Evolutionary conservation across 2,797 vertebrate species (phyloP), one percentile per base, ranked within the genome.

Genomic region (Heterohyrax brucei): DNA sequence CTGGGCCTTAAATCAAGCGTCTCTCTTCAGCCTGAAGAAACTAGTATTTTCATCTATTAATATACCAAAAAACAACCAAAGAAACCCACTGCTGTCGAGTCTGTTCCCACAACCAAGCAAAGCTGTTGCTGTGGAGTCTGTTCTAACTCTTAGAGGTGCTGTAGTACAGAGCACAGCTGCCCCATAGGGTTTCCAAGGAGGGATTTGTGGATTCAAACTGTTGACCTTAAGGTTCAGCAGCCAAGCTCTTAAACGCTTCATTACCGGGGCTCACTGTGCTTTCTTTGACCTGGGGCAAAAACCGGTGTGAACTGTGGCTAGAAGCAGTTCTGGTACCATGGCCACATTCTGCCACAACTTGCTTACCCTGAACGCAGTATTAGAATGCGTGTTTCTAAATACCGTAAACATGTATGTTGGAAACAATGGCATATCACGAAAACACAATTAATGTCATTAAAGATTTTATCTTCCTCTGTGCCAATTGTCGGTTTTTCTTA

Each of bases 401-500:
- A 30, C 64, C 24, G 56, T 70, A 70, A 96, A 72, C 48, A 46
- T 26, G 16, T 46, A 62, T 96, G n/a, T 72, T 70, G 82, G 82
- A 72, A 92, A 80, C 59, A 33, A 21, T 78, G 33, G 26, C 24
- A 68, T 46, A 39, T 68, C 21, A n/a, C 53, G 30, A 84, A 95
- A 93, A 22, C 53, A 87, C 39, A 92, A 73, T 88, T 68, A 87
- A 24, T 82, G 3, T 76, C 89, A 46, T 93, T 94, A 94, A 92
- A 48, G 73, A 87, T 59, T 89, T 94, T 87, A 64, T 87, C 26
- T 81, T 91, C 64, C 61, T 87, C 82, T 83, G 33, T 95, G 50
- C 46, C 77, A 88, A 44, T 59, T 21, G 44, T 53, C 72, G 84
- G 6, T n/a, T 95, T 94, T 95, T 96, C 82, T 93, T 95, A 87